These are phyloP conservation scores for Brachionus calyciflorus DNA, from an alignment of 1,140 invertebrate species.

Conservation along the genomic window DNA sequence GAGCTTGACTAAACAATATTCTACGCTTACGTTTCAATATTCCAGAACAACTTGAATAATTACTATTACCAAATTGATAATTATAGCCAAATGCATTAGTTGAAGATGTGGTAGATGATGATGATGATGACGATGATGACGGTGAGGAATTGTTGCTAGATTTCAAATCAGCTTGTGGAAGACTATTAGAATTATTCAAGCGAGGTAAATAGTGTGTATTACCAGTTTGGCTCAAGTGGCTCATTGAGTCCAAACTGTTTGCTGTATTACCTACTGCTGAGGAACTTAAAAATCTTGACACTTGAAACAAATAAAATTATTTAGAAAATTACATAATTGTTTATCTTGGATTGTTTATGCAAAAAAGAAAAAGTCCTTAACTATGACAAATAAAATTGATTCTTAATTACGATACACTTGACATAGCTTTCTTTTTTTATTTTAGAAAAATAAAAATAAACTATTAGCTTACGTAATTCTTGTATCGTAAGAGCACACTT, in stretches of 20 bases:
- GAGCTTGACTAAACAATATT: constrained; percentile 93
- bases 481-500: constrained; percentile 33
- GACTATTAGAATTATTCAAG: background rate
- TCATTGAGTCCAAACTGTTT: background rate
- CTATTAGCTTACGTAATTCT: constrained; percentile 15
- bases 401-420: constrained; percentile 36
- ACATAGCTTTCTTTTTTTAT: no score
- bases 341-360: no score
- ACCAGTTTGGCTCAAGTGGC: background rate
- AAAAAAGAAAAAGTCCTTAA: no score
- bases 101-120: background rate
- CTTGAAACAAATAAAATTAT: background rate
- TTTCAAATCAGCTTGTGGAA: background rate
- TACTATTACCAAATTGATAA: background rate
- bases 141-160: background rate
- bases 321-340: constrained; percentile 4
- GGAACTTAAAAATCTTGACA: constrained; percentile 32
- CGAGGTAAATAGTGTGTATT: background rate
- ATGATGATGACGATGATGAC: background rate
- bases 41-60: background rate
- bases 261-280: background rate
- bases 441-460: no score
- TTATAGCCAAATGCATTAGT: background rate
- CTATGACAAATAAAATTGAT: no score
- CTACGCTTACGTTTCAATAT: constrained; percentile 79